phyloP scores from a whole-genome alignment of 2,113 vertebrate species.

The Rattus norvegicus region GRCr8 NC_086033.1:87277501-87278000 shows the following conservation, averaged over 20 bases:
- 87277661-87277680: conserved; percentile 52
- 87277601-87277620: conserved; percentile 8
- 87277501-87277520: not conserved
- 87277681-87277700: conserved; percentile 62
- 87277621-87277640: conserved; percentile 49
- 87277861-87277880: conserved; percentile 49
- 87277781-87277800: conserved; percentile 18
- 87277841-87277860: conserved; percentile 48
- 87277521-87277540: not conserved
- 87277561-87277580: not conserved
- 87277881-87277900: conserved; percentile 33
- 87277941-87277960: conserved; percentile 37
- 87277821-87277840: conserved; percentile 52
- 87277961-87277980: conserved; percentile 41
- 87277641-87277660: conserved; percentile 23
- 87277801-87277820: conserved; percentile 51
- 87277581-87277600: not conserved
- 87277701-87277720: conserved; percentile 50
- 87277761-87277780: conserved; percentile 56
- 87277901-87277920: conserved; percentile 43
- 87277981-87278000: conserved; percentile 18
- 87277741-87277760: conserved; percentile 45
- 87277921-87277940: not conserved
- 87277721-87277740: conserved; percentile 7
- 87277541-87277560: not conserved